Conservation (phyloP, 2,797 vertebrate species). For the Onychomys leucogaster region DNA sequence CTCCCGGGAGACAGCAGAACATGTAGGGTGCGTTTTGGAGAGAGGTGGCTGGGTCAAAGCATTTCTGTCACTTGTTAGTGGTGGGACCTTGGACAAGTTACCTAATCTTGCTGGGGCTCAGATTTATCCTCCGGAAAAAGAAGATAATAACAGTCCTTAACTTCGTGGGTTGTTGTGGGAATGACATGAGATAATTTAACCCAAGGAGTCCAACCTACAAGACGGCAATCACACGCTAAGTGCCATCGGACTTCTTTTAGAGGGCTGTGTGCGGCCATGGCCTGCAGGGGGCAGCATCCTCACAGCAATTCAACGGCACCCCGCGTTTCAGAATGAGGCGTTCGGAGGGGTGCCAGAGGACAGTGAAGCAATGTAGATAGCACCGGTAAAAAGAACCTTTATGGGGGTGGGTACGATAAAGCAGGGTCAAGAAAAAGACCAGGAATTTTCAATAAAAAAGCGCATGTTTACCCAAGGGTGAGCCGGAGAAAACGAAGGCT, state of each 20-base stretch:
- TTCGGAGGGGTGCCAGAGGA: no score
- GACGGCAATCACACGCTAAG: no score
- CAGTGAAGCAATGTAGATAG: not conserved
- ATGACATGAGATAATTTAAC: not conserved
- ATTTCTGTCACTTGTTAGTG: not conserved
- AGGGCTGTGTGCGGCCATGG: accelerated
- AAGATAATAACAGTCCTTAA: not conserved
- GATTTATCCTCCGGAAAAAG: not conserved
- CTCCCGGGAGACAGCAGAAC: not conserved
- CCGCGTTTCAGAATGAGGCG: accelerated
- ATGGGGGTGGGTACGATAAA: not conserved
- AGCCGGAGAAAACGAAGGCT: not conserved
- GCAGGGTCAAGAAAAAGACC: not conserved
- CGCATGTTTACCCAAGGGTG: not conserved
- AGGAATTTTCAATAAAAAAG: not conserved
- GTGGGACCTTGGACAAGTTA: not conserved
- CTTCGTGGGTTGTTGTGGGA: not conserved
- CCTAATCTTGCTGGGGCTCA: not conserved
- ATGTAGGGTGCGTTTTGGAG: not conserved
- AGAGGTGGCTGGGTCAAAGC: not conserved
- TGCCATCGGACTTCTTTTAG: not conserved
- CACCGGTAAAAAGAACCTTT: not conserved
- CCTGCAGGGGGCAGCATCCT: slow-evolving; percentile 82
- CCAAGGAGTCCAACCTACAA: not conserved
- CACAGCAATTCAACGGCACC: not conserved